A percentile compares a stretch with the other conserved stretches of the same genome.
These are phyloP conservation scores for Pseudoatta argentina DNA, from an alignment of 1,140 invertebrate species.

Conservation along the genomic window DNA sequence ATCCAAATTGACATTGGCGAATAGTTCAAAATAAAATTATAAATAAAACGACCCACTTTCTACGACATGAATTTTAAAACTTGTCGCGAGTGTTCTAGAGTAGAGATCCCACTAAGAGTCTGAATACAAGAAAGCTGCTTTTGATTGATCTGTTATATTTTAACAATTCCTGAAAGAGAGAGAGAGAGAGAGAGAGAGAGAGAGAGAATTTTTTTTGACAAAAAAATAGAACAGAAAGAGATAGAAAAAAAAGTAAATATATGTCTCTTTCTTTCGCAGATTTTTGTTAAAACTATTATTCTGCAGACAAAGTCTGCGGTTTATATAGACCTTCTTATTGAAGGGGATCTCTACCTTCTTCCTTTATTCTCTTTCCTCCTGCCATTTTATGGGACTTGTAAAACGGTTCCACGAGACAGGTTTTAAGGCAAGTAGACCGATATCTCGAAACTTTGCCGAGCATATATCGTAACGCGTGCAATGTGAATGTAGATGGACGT, in stretches of 20 bases:
- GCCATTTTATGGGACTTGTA: neutral
- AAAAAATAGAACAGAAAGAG: too few species aligned
- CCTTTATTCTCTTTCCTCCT: neutral
- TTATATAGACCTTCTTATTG: too few species aligned
- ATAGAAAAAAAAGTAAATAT: too few species aligned
- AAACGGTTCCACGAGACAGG: neutral
- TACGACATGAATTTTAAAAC: neutral
- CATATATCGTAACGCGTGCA: conserved; percentile 6
- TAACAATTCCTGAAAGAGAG: too few species aligned
- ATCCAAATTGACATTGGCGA: neutral
- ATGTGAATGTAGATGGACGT: neutral
- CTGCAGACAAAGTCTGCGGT: too few species aligned
- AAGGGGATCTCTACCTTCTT: neutral
- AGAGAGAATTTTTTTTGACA: too few species aligned
- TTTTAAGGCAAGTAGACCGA: neutral
- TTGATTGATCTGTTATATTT: too few species aligned
- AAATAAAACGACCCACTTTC: neutral
- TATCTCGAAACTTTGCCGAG: conserved; percentile 28
- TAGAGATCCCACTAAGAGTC: too few species aligned
- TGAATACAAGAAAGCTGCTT: too few species aligned
- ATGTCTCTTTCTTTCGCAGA: too few species aligned
- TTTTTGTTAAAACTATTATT: too few species aligned
- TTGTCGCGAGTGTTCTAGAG: neutral
- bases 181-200: too few species aligned
- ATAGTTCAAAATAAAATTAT: neutral